A percentile compares a stretch with the other conserved stretches of the same genome.
phyloP scores from a whole-genome alignment of 1,140 invertebrate genomes.

The Trissolcus basalis region DNA sequence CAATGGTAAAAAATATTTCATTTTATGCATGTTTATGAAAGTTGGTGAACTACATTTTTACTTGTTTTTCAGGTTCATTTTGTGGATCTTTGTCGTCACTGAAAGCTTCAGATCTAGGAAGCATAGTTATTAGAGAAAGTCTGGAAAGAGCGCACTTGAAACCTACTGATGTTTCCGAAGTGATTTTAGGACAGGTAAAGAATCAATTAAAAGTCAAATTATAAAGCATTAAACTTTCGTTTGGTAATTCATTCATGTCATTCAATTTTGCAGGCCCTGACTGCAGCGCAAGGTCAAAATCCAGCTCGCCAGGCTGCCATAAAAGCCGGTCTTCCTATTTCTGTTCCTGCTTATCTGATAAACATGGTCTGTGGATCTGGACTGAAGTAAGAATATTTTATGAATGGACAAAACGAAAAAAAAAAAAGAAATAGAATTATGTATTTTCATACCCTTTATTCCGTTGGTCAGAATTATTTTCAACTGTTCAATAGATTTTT shows the following conservation, averaged over 20 bases:
- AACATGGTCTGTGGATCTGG: slow-evolving; percentile 94
- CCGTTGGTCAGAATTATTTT: too few species aligned
- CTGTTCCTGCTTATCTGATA: slow-evolving; percentile 84
- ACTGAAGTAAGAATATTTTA: slow-evolving; percentile 79
- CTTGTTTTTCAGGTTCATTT: slow-evolving; percentile 80
- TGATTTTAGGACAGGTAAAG: slow-evolving; percentile 90
- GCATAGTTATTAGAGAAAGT: slow-evolving; percentile 85
- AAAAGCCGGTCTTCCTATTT: slow-evolving; percentile 84
- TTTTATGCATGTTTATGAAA: too few species aligned
- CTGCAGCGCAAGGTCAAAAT: slow-evolving; percentile 88
- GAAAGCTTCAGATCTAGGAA: slow-evolving; percentile 85
- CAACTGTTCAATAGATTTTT: too few species aligned
- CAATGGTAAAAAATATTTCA: too few species aligned
- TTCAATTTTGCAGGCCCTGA: slow-evolving; percentile 78
- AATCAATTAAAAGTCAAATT: too few species aligned
- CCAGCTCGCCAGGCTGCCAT: slow-evolving; percentile 88
- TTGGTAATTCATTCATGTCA: slow-evolving; percentile 19
- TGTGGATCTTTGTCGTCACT: slow-evolving; percentile 83
- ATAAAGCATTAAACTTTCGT: too few species aligned
- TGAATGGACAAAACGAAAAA: background rate
- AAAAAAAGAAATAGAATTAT: slow-evolving; percentile 33
- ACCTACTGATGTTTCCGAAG: slow-evolving; percentile 84
- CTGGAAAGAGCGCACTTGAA: slow-evolving; percentile 80
- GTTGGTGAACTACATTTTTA: too few species aligned
- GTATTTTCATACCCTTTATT: slow-evolving; percentile 21